phyloP scores from a whole-genome alignment of 2,113 vertebrate genomes.

The Mugil cephalus region DNA sequence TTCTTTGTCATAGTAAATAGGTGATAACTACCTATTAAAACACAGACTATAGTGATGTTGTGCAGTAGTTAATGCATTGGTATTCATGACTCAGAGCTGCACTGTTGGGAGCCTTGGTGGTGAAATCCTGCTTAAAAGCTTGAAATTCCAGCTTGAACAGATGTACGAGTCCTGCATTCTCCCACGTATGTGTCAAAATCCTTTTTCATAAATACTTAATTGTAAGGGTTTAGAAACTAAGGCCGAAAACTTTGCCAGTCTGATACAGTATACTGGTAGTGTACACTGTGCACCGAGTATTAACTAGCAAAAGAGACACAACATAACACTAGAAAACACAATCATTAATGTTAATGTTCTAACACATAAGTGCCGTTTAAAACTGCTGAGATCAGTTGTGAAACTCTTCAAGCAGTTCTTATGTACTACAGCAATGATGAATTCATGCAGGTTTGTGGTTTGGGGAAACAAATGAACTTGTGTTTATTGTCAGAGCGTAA shows the following conservation, averaged over 20 bases:
- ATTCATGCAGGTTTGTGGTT: not conserved
- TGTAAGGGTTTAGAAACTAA: not conserved
- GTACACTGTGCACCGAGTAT: not conserved
- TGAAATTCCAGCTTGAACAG: conserved; percentile 9
- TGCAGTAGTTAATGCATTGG: too few species aligned
- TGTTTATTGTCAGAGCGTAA: not conserved
- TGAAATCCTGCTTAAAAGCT: conserved; percentile 3
- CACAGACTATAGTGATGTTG: too few species aligned
- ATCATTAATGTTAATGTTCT: too few species aligned
- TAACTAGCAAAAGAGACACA: not conserved
- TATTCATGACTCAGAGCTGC: not conserved
- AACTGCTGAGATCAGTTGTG: not conserved
- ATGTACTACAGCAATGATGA: not conserved
- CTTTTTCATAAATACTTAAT: not conserved
- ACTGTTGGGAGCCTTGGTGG: not conserved
- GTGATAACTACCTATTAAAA: too few species aligned
- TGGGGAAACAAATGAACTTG: not conserved
- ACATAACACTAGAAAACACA: not conserved
- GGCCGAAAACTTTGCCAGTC: not conserved
- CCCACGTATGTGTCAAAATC: not conserved
- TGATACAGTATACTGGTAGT: not conserved
- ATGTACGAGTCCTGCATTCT: not conserved
- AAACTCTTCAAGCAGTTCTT: not conserved
- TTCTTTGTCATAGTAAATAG: too few species aligned
- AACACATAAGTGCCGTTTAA: too few species aligned